Base-by-base conservation (phyloP, 2,888 invertebrate species). In the Odontocolon sp. region DNA sequence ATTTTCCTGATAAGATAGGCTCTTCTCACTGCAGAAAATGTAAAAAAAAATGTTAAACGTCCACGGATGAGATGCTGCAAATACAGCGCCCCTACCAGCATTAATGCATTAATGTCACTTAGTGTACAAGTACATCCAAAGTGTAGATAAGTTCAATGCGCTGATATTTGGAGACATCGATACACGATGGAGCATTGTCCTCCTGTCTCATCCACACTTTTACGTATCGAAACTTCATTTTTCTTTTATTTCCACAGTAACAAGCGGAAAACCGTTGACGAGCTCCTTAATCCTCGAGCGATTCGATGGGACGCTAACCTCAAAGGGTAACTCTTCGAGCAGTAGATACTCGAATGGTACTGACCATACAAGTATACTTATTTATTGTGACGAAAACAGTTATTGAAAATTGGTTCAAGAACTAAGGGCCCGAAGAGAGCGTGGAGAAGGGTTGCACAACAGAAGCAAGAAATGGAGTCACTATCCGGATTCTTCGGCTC, bases 171-270 rank as follows among this genome's bases (percentile, higher is more conserved):
- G 16, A 45, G 18, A 57, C 38, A 63, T 69, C 47, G 74, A 69
- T 50, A 57, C 50, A 26, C 33, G 50, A 64, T 2, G 11, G 18
- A n/a, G 28, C 74, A 64, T 64, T 74, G 68, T 69, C 5, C 38
- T 16, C 8, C 69, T 28, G 36, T 45, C 57, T 21, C n/a, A 42
- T 14, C 36, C 23, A 50, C 57, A 14, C 26, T 40, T 40, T 64
- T 57, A 16, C 16, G 40, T 11, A n/a, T 36, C 28, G 9, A 52
- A 75, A 57, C 47, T 57, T 64, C 63, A 38, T 64, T 69, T 57
- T 74, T 69, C 68, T 69, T 69, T 74, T 69, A 64, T 69, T 69
- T 64, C 64, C 74, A n/a, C n/a, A 74, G 33, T 74, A 64, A 74
- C 69, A 63, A 74, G 64, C 69, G 57, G 64, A 75, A 75, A 52